phyloP scores from a whole-genome alignment of 2,888 invertebrate genomes.

The Agrochola lychnidis region DNA sequence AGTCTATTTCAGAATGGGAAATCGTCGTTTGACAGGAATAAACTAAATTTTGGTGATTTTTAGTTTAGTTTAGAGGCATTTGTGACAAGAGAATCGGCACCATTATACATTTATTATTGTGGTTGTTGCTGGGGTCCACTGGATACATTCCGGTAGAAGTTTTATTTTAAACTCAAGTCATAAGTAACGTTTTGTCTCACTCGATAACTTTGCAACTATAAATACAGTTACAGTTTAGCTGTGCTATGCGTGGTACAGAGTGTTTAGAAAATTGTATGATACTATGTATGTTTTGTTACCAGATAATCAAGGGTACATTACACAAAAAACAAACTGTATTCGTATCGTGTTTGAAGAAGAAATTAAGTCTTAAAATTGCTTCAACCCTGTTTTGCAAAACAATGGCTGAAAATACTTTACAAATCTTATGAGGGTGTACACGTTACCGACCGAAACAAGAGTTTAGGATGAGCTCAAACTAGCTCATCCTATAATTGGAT shows the following conservation, averaged over 20 bases:
- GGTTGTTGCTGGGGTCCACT: conserved; percentile 2
- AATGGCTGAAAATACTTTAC: background rate
- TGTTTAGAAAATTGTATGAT: background rate
- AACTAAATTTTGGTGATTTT: no score
- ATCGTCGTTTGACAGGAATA: no score
- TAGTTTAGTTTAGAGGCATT: no score
- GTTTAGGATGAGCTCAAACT: background rate
- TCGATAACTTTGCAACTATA: conserved; percentile 13
- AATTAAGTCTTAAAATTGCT: background rate
- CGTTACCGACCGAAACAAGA: background rate
- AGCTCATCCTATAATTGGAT: background rate
- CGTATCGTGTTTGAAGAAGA: background rate
- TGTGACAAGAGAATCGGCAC: no score
- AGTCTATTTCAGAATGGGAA: no score
- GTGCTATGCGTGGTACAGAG: background rate
- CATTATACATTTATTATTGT: conserved; percentile 14
- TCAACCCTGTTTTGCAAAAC: background rate
- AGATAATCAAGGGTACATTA: background rate
- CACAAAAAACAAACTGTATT: background rate
- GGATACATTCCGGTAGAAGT: conserved; percentile 2
- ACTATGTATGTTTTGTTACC: conserved; percentile 3
- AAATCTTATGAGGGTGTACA: background rate
- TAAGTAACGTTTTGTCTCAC: conserved; percentile 18
- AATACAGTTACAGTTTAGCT: background rate
- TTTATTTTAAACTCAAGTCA: background rate